Base-by-base conservation (phyloP, 1,140 invertebrate species). In the Agraylea sexmaculata region DNA sequence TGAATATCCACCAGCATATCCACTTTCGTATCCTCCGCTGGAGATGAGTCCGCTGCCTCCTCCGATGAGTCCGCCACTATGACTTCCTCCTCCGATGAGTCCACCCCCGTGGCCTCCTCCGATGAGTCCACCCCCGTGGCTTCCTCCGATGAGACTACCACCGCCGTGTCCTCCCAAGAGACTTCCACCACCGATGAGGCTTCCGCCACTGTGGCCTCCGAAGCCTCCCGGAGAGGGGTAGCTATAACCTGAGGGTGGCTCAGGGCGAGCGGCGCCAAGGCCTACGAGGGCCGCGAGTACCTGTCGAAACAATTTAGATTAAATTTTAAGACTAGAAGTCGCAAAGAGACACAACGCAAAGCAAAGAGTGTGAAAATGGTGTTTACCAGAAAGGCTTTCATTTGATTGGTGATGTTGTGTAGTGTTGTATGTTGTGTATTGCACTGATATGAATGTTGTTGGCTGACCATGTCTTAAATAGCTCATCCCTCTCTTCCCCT, bases 231-330 rank as follows among this genome's bases (percentile, higher is more conserved):
- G 62, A 32, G 60, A 54, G 2, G 60, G 58, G 45, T 66, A 66
- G 50, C 56, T 63, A 50, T 66, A 66, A 25, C 64, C 64, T 13
- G 62, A 57, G 41, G 62, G 62, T 12, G 62, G 56, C 38, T 66
- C 64, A 8, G 62, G 64, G 6, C 64, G 60, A 44, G 57, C 64
- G 22, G 60, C 58, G 23, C 56, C 61, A 48, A 62, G 32, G 37
- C 59, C 64, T 53, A 65, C 58, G 29, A 59, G 12, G 1, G 37
- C 60, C 55, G 60, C 60, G 37, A 66, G 54, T 51, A 64, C 46
- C 63, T 66, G 49, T 28, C 56, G 57, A 45, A 51, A n/a, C 6
- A 6, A 25, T 25, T 25, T 7, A 25, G n/a, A 25, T 25, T 25
- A 25, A 25, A 7, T 25, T 25, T 25, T n/a, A 43, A 23, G 19